phyloP scores from a whole-genome alignment of 2,888 invertebrate species.

The Amblyjoppa proteus region DNA sequence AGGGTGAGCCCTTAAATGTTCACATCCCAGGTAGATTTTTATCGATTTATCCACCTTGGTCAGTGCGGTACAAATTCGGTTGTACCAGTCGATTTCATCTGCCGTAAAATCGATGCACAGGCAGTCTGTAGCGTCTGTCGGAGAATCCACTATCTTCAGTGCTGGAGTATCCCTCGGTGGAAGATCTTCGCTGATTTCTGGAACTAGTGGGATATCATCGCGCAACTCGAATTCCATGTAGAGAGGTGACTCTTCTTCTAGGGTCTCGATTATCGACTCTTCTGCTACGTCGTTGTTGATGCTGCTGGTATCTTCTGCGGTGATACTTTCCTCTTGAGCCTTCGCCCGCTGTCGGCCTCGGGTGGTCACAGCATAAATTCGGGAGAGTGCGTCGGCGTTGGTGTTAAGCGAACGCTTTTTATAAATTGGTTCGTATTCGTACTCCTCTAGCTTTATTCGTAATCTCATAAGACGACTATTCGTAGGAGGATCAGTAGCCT shows the following conservation, averaged over 20 bases:
- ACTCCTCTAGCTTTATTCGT: conserved; percentile 54
- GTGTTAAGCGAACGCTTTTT: conserved; percentile 55
- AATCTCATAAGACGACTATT: conserved; percentile 48
- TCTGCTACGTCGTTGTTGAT: background rate
- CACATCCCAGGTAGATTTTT: too few relatives aligned
- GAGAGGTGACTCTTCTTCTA: background rate
- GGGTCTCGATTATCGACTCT: background rate
- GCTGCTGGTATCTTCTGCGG: background rate
- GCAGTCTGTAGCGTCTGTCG: background rate
- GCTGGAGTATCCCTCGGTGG: conserved; percentile 1
- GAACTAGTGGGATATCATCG: background rate
- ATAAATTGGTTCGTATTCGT: conserved; percentile 57
- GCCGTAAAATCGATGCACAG: too few relatives aligned
- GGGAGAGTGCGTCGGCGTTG: conserved; percentile 53
- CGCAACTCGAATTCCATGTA: conserved; percentile 32
- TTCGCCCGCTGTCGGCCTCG: background rate
- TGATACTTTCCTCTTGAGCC: background rate
- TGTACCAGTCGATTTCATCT: too few relatives aligned
- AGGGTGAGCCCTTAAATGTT: too few relatives aligned
- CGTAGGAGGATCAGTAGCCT: conserved; percentile 40
- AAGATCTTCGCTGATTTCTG: conserved; percentile 15
- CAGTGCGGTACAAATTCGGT: too few relatives aligned
- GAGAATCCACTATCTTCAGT: conserved; percentile 18
- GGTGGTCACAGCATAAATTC: conserved; percentile 42
- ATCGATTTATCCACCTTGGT: too few relatives aligned